Evolutionary conservation across 2,797 vertebrate species (phyloP), one percentile per base, ranked within the genome.

Genomic region (Percopsis omiscomaycus): DNA sequence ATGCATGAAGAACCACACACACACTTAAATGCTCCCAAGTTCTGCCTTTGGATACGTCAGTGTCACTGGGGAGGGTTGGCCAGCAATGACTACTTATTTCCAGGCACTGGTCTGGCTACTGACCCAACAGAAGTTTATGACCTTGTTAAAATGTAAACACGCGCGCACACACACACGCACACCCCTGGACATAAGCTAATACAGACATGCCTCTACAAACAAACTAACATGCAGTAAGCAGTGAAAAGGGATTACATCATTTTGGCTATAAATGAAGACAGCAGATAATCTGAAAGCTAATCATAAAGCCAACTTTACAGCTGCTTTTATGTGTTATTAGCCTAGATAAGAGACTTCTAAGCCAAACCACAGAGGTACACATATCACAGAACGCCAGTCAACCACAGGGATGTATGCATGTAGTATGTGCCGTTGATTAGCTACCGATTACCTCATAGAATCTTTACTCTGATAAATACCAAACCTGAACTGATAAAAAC

Each of bases 51-150:
- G 30, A 29, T 13, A 49, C 30, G 14, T 63, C 42, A 55, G 55
- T 50, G 50, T 65, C 64, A 57, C 54, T 14, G 28, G 54, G 49
- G 48, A 3, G 11, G 46, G 22, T 46, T 28, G 63, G 57, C 70
- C 67, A 69, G 62, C 4, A 28, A 62, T 66, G 66, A 73, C 70
- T 55, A 45, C 63, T 45, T 42, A 15, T 73, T 77, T 82, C 71
- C 65, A 79, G 64, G 32, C 55, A 22, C 49, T 16, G 52, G 63
- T 55, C 54, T 51, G 66, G 45, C 37, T 60, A 46, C 52, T 56
- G 59, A 69, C 66, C 47, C n/a, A 55, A 59, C 56, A 16, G 42
- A 49, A 15, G n/a, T 63, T 45, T 57, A 50, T 15, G 63, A 37
- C 59, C 59, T 1, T 56, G 12, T 64, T 16, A 14, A 32, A 32